These are phyloP conservation scores for Enteromius viviparus DNA, from an alignment of 2,797 vertebrate species.

Conservation along the genomic window DNA sequence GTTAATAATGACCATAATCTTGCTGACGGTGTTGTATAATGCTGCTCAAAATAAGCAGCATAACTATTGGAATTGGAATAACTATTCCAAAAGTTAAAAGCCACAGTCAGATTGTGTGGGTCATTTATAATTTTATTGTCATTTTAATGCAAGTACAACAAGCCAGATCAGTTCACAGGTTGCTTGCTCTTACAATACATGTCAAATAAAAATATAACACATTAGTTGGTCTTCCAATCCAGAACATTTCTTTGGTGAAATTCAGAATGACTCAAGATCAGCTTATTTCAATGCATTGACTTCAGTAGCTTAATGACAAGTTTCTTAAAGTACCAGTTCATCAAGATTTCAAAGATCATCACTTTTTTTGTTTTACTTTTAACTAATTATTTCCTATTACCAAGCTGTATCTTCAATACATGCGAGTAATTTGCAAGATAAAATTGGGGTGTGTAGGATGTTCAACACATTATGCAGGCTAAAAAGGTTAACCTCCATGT, in stretches of 20 bases:
- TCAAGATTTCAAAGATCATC: not conserved
- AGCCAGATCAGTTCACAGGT: conserved; percentile 61
- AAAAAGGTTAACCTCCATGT: conserved; percentile 43
- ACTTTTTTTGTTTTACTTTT: not conserved
- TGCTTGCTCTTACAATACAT: conserved; percentile 74
- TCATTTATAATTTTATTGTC: conserved; percentile 81
- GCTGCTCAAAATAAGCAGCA: not conserved
- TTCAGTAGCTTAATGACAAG: conserved; percentile 53
- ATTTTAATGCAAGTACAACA: conserved; percentile 68
- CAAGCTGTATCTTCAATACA: conserved; percentile 5
- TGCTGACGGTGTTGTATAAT: not conserved
- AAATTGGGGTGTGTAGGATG: not conserved
- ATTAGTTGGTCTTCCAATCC: conserved; percentile 64
- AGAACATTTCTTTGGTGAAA: conserved; percentile 77
- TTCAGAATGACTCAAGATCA: conserved; percentile 72
- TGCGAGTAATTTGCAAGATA: not conserved
- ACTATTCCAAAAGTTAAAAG: not conserved
- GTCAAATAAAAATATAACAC: conserved; percentile 70
- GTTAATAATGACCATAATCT: not conserved
- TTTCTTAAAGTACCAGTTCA: conserved; percentile 39
- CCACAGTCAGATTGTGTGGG: conserved; percentile 66
- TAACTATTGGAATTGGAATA: too few species aligned
- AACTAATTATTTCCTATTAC: conserved; percentile 23
- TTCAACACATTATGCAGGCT: conserved; percentile 13
- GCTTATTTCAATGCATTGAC: conserved; percentile 57